Evolutionary conservation across 2,888 invertebrate species (phyloP).

Genomic region (Pyrochroa serraticornis): DNA sequence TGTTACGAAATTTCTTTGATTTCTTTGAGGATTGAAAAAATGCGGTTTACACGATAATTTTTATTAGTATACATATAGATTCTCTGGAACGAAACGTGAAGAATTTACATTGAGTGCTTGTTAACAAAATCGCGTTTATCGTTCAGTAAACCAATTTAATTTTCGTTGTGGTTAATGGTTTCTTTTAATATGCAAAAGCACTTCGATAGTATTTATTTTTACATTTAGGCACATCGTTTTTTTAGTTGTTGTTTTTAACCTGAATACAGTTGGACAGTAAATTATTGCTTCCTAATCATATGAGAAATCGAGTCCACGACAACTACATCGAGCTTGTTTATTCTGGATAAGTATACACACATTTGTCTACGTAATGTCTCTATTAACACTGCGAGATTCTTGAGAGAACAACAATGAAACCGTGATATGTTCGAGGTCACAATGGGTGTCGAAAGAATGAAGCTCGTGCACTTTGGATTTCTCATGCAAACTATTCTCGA

Average conservation of each 20-base stretch:
- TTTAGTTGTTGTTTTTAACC: constrained; percentile 23
- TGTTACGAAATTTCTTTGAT: too few species aligned
- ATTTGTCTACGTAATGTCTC: too few species aligned
- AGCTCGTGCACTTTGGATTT: constrained; percentile 25
- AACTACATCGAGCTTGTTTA: too few species aligned
- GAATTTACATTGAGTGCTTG: neutral
- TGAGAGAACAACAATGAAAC: too few species aligned
- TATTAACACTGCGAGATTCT: too few species aligned
- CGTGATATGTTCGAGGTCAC: too few species aligned
- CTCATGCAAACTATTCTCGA: constrained; percentile 4
- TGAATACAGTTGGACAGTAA: constrained; percentile 25
- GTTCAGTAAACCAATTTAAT: neutral
- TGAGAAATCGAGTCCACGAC: constrained; percentile 12
- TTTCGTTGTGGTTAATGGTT: constrained; percentile 14
- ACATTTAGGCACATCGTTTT: constrained; percentile 44
- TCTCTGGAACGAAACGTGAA: constrained; percentile 14
- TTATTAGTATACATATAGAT: constrained; percentile 17
- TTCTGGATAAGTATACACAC: neutral
- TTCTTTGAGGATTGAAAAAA: neutral
- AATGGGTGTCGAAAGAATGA: neutral
- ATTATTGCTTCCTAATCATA: constrained; percentile 23
- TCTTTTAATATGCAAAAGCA: constrained; percentile 21
- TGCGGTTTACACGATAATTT: constrained; percentile 4
- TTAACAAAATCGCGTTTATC: too few species aligned
- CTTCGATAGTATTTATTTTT: constrained; percentile 5